These are phyloP conservation scores for Hemitrygon akajei DNA, from an alignment of 2,797 vertebrate genomes.

Conservation along the genomic window DNA sequence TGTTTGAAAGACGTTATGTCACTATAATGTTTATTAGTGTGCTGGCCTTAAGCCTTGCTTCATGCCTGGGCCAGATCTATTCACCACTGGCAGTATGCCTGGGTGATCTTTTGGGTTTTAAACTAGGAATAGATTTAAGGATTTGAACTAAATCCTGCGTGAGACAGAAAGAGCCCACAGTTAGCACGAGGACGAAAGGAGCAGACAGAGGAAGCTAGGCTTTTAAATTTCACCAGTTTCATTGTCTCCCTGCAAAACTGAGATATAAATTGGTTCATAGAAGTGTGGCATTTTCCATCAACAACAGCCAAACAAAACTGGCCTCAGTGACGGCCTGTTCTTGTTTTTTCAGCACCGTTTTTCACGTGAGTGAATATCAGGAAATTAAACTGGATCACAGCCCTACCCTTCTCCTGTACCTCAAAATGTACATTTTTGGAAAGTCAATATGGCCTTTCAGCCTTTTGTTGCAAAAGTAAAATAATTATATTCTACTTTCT, in stretches of 20 bases:
- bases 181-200: background rate
- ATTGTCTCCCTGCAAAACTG: too few species aligned
- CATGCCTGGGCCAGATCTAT: slow-evolving; percentile 46
- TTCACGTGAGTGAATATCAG: slow-evolving; percentile 15
- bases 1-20: slow-evolving; percentile 49
- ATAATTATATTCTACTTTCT: background rate
- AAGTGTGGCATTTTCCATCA: slow-evolving; percentile 7
- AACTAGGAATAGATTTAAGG: slow-evolving; percentile 19
- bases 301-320: slow-evolving; percentile 29
- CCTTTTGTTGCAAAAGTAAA: background rate
- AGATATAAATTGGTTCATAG: slow-evolving; percentile 14
- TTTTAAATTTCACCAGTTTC: background rate
- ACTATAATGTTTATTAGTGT: slow-evolving; percentile 47
- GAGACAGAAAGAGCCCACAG: background rate
- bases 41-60: slow-evolving; percentile 43
- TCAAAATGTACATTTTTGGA: background rate
- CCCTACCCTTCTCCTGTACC: background rate
- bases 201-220: background rate
- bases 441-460: background rate
- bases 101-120: slow-evolving; percentile 38
- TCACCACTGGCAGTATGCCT: slow-evolving; percentile 47
- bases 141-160: background rate
- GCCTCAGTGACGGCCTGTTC: background rate
- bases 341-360: slow-evolving; percentile 6
- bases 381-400: slow-evolving; percentile 10